phyloP scores from a whole-genome alignment of 1,140 invertebrate species.

The Parasteatoda tepidariorum region DNA sequence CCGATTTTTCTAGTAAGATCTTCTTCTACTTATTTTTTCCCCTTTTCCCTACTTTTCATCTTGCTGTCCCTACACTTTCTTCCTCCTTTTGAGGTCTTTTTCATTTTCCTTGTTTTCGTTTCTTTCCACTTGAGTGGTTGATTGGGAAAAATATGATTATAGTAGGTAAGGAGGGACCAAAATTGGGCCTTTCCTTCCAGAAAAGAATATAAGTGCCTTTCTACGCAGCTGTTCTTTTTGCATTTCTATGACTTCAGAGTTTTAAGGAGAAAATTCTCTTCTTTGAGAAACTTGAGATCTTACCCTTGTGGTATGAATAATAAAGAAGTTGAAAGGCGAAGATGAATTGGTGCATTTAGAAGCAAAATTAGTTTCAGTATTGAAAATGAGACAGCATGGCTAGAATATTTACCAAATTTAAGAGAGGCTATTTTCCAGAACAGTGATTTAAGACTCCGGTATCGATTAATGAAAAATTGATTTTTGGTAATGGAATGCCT shows the following conservation, averaged over 20 bases:
- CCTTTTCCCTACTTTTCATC: neutral
- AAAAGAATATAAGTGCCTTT: constrained; percentile 3
- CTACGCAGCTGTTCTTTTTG: neutral
- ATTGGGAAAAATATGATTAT: constrained; percentile 54
- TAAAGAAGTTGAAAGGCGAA: neutral
- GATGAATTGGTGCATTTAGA: constrained; percentile 25
- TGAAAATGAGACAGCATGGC: too few species aligned
- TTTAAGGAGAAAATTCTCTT: neutral
- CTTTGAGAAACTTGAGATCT: neutral
- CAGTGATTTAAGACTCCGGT: too few species aligned
- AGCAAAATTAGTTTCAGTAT: constrained; percentile 49
- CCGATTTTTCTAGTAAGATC: constrained; percentile 15
- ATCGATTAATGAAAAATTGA: too few species aligned
- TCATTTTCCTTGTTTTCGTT: constrained; percentile 4
- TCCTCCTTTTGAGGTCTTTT: neutral
- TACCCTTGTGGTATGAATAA: constrained; percentile 39
- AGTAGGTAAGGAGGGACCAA: neutral
- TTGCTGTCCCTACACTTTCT: neutral
- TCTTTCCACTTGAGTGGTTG: constrained; percentile 44
- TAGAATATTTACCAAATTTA: too few species aligned
- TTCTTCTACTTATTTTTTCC: neutral
- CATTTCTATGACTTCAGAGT: neutral
- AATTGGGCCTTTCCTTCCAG: neutral
- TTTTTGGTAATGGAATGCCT: too few species aligned
- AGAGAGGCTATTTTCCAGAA: too few species aligned